Evolutionary conservation across 2,797 vertebrate species (phyloP).

Genomic region (Anolis apletophallus): DNA sequence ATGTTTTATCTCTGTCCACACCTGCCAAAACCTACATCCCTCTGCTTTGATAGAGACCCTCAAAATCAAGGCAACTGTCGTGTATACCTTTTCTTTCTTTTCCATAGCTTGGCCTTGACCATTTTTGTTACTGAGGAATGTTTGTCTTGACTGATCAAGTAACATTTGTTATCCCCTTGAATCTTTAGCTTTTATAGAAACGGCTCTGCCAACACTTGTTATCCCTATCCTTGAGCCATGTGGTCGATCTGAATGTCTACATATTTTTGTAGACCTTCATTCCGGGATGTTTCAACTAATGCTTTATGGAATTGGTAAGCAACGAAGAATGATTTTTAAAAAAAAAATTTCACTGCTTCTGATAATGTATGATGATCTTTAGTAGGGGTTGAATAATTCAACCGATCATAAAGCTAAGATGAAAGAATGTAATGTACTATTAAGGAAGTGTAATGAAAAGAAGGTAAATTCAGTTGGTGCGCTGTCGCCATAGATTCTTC

Average conservation of each 20-base stretch:
- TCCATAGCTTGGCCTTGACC: neutral
- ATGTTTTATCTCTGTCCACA: neutral
- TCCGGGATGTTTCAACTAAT: conserved; percentile 98
- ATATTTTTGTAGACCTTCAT: conserved; percentile 98
- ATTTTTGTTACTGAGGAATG: neutral
- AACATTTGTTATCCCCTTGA: conserved; percentile 32
- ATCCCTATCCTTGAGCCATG: conserved; percentile 97
- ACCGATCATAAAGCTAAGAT: neutral
- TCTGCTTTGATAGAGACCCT: neutral
- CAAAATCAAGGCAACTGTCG: neutral
- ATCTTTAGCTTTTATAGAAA: conserved; percentile 94
- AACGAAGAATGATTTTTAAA: conserved; percentile 45
- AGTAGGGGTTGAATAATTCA: neutral
- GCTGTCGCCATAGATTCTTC: too few species aligned
- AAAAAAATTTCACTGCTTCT: neutral
- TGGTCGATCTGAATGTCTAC: conserved; percentile 95
- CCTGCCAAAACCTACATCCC: too few species aligned
- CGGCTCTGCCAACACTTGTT: conserved; percentile 93
- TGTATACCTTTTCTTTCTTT: neutral
- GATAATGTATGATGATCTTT: neutral
- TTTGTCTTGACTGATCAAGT: conserved; percentile 7
- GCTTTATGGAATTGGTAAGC: conserved; percentile 96
- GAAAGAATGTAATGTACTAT: neutral
- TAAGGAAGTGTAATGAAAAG: neutral
- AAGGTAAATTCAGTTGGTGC: neutral